Conservation (phyloP, 2,797 vertebrate genomes). For the Amphiprion clarkii region DNA sequence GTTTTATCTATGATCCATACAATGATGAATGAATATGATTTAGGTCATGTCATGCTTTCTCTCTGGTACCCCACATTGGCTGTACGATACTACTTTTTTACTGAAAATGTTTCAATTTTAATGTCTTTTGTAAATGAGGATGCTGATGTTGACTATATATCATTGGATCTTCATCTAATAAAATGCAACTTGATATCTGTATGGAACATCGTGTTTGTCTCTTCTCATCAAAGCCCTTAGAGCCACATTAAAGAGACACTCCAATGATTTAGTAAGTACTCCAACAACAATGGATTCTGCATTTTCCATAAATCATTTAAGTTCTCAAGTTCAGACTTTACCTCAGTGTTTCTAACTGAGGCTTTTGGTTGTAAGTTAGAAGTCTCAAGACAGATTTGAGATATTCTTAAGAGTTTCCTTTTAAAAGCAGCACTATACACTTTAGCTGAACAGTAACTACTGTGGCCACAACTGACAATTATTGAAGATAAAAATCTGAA, state of each 20-base stretch:
- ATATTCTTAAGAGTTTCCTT: background rate
- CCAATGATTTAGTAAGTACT: background rate
- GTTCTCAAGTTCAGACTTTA: background rate
- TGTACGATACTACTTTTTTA: slow-evolving; percentile 86
- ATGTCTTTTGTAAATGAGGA: slow-evolving; percentile 87
- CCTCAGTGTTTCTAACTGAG: background rate
- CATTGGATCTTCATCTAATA: slow-evolving; percentile 86
- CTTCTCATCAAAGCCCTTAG: background rate
- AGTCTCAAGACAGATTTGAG: background rate
- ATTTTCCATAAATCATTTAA: background rate
- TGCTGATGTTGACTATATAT: slow-evolving; percentile 82
- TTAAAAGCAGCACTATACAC: background rate
- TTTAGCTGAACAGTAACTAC: background rate
- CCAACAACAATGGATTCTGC: background rate
- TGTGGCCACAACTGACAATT: too few species aligned
- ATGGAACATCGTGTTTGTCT: slow-evolving; percentile 34
- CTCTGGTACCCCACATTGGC: slow-evolving; percentile 82
- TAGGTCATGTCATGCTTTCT: slow-evolving; percentile 83
- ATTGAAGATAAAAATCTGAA: too few species aligned
- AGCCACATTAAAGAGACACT: background rate
- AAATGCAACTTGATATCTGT: slow-evolving; percentile 81
- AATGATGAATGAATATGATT: slow-evolving; percentile 82
- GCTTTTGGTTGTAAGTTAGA: background rate
- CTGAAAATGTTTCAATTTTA: slow-evolving; percentile 84
- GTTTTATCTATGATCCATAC: slow-evolving; percentile 81